Conservation (phyloP, 1,140 invertebrate species). For the Brachionus koreanus region DNA sequence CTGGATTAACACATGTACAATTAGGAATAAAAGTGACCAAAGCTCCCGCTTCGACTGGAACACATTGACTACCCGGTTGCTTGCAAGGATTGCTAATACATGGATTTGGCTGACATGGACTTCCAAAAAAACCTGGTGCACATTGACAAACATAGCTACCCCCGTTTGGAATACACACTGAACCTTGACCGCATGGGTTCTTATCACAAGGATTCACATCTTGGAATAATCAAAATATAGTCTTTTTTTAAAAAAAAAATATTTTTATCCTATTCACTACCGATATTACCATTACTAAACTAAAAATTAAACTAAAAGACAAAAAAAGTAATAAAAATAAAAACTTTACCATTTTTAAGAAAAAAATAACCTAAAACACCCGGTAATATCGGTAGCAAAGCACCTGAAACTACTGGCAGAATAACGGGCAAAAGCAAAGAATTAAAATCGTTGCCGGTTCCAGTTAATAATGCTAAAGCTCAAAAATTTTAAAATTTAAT, state of each 20-base stretch:
- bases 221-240: not conserved
- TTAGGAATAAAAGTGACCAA: conserved; percentile 9
- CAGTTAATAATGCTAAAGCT: not conserved
- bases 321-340: not conserved
- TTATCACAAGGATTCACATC: conserved; percentile 38
- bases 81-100: conserved; percentile 35
- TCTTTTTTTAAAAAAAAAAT: not conserved
- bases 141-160: conserved; percentile 33
- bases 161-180: conserved; percentile 16
- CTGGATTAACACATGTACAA: conserved; percentile 34
- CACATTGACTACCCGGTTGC: conserved; percentile 4
- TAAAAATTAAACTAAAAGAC: not conserved
- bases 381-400: conserved; percentile 36
- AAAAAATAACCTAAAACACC: not conserved
- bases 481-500: not conserved
- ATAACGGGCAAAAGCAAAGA: conserved; percentile 37
- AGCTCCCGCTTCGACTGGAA: conserved; percentile 43
- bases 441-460: conserved; percentile 22
- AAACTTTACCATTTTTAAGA: conserved; percentile 15
- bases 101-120: conserved; percentile 40
- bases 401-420: conserved; percentile 22
- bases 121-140: conserved; percentile 41
- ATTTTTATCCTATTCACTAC: not conserved
- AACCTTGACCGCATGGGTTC: conserved; percentile 18
- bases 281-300: conserved; percentile 8